Conservation (phyloP, 2,888 invertebrate genomes). For the Lithophane ornitopus region DNA sequence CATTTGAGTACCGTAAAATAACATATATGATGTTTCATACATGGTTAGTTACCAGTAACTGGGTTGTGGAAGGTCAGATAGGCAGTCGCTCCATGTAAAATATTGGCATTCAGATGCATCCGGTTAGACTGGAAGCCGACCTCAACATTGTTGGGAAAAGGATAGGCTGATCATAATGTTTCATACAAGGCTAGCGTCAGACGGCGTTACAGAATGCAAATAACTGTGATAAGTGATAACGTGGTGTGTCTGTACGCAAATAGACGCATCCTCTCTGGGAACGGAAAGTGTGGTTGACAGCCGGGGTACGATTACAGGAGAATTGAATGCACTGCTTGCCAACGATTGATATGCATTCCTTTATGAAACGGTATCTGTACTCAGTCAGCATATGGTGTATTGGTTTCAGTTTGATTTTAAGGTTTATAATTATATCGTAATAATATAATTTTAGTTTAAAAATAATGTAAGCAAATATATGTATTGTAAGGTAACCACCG, state of each 20-base stretch:
- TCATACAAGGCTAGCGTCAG: slow-evolving; percentile 27
- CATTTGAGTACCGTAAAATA: not conserved
- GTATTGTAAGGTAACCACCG: not conserved
- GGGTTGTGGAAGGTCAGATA: no score
- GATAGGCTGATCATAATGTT: no score
- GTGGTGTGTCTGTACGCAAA: slow-evolving; percentile 51
- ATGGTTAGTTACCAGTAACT: no score
- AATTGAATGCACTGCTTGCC: not conserved
- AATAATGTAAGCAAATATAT: not conserved
- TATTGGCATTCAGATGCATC: no score
- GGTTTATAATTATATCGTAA: no score
- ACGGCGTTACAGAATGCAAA: slow-evolving; percentile 49
- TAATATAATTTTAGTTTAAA: not conserved
- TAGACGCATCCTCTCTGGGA: slow-evolving; percentile 60
- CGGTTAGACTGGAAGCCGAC: no score
- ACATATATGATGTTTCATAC: slow-evolving; percentile 10
- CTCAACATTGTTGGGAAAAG: no score
- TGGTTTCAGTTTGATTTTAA: not conserved
- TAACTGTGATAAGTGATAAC: slow-evolving; percentile 58
- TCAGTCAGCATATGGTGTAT: not conserved
- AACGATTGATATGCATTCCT: slow-evolving; percentile 2
- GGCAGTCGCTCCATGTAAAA: no score
- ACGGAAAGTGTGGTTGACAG: slow-evolving; percentile 51
- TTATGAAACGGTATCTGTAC: not conserved
- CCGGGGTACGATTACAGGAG: slow-evolving; percentile 17